Evolutionary conservation across 1,140 invertebrate genomes (phyloP).

Genomic region (Sycobia sp.): DNA sequence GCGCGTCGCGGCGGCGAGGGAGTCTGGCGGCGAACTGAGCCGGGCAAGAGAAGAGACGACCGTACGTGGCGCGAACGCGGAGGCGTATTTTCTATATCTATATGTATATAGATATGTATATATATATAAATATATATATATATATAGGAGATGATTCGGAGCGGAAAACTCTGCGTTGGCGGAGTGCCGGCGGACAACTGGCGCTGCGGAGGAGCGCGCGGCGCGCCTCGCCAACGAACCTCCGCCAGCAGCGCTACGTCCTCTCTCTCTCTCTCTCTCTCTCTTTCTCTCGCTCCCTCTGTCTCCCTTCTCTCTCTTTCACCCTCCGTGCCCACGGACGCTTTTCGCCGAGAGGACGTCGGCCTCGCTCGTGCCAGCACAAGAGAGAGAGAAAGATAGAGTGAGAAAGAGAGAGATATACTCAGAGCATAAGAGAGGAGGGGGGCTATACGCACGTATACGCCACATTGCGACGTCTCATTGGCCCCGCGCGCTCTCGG

Average conservation of each 20-base stretch:
- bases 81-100: too few species aligned
- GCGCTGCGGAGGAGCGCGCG: slow-evolving; percentile 31
- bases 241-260: background rate
- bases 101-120: too few species aligned
- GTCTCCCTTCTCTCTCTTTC: background rate
- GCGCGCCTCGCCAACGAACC: slow-evolving; percentile 30
- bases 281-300: background rate
- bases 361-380: slow-evolving; percentile 2
- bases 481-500: slow-evolving; percentile 49
- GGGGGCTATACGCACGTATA: too few species aligned
- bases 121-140: too few species aligned
- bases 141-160: slow-evolving; percentile 36
- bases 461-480: slow-evolving; percentile 63
- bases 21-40: background rate
- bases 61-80: slow-evolving; percentile 21
- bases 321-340: background rate
- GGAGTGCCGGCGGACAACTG: slow-evolving; percentile 46
- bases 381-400: slow-evolving; percentile 36
- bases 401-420: too few species aligned
- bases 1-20: background rate
- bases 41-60: slow-evolving; percentile 33
- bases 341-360: too few species aligned
- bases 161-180: slow-evolving; percentile 32
- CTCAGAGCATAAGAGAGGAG: too few species aligned
- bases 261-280: slow-evolving; percentile 4